Evolutionary conservation across 2,113 vertebrate species (phyloP), one percentile per base, ranked within the genome.

Genomic region (Cyanoderma ruficeps): DNA sequence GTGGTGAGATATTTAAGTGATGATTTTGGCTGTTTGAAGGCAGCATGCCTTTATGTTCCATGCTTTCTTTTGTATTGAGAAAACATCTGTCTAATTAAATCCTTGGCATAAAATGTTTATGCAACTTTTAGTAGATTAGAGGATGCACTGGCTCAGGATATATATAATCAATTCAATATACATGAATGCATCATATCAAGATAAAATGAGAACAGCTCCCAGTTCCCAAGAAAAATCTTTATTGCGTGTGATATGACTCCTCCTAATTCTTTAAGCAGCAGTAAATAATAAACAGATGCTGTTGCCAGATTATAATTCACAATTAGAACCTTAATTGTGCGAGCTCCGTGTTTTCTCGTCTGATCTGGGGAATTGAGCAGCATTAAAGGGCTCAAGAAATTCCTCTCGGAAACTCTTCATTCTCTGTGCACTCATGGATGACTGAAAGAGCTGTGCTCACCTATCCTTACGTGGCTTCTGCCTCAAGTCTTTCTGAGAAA

Each of bases 1-100:
- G 71, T 49, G 37, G 49, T 41, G 80, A 89, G 91, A 75, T 91
- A 89, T 78, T 64, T 78, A 59, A 69, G n/a, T 55, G 47, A 30
- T 55, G 5, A 27, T 67, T 93, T 75, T 70, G 59, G 47, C 67
- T 68, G 20, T 87, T 84, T 87, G 83, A 84, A 94, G 57, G 28
- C 70, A 83, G 8, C 22, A 6, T 68, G 74, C 71, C 39, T 89
- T 88, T 81, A 22, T 81, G n/a, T 82, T 89, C 17, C 37, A 1
- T 22, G 37, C 11, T 87, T 79, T 64, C 83, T 86, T 89, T 91
- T 82, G 46, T 92, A 82, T 82, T 89, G 87, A 92, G 94, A 92
- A 95, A 90, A 90, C 75, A 92, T 92, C 91, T 94, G 94, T 70
- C 94, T 91, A 87, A 91, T 96, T 95, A 87, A 95, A 94, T 90